Evolutionary conservation across 2,113 vertebrate genomes (phyloP), one percentile per base, ranked within the genome.

Genomic region (Nyctereutes procyonoides): DNA sequence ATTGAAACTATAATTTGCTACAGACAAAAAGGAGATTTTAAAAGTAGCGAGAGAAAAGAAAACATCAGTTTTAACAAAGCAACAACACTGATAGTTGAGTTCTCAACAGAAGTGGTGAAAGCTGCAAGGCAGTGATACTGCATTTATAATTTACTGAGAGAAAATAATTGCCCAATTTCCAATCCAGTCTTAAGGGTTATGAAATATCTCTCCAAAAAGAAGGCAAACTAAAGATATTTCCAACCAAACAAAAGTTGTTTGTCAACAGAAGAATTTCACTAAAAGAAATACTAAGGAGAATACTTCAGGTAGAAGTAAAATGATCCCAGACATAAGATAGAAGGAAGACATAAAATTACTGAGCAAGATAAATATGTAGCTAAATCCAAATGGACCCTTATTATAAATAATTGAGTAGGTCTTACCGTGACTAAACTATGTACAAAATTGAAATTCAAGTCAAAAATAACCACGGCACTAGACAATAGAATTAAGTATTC

Each of bases 141-240:
- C 30, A 63, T 53, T 81, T 83, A 82, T 69, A 94, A 90, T 79
- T 82, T 83, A 67, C 55, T 90, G 56, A 82, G 53, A 89, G 67
- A 65, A 97, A 95, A 90, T 51, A 90, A 90, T 71, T 77, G 35
- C 17, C 67, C 73, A 60, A 87, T 48, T 83, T 87, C 32, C 84
- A 90, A 63, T 58, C 19, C 32, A 87, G n/a, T 88, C 80, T 93
- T 43, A 87, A 53, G 20, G 48, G 77, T 28, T 93, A n/a, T n/a
- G 74, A 79, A 96, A 83, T 73, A 32, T n/a, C 8, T 73, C 28
- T 90, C 32, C 65, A 60, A 93, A 93, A 83, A 20, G 16, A 90
- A 96, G n/a, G 48, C 67, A 97, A 90, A 69, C 93, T 86, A 93
- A 82, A 65, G 26, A 73, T 90, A 8, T 17, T 82, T 93, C 35